phyloP scores from a whole-genome alignment of 2,888 invertebrate species.

The Spodoptera exigua region DNA sequence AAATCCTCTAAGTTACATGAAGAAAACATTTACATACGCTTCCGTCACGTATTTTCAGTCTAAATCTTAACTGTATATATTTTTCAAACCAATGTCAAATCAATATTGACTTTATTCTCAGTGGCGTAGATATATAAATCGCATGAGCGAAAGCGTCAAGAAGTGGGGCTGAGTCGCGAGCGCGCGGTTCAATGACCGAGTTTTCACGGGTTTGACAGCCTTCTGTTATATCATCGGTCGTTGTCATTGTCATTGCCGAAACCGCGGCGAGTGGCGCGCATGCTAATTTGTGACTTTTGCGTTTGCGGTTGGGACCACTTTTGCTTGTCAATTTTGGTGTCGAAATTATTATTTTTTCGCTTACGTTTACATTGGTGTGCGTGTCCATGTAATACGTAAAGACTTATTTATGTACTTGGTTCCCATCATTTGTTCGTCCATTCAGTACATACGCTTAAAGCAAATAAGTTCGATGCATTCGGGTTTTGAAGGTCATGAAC shows the following conservation, averaged over 20 bases:
- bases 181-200: constrained; percentile 88
- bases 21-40: constrained; percentile 64
- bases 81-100: constrained; percentile 59
- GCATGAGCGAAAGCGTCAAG: constrained; percentile 80
- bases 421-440: constrained; percentile 37
- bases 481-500: constrained; percentile 34
- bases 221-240: constrained; percentile 88
- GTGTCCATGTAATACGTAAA: constrained; percentile 56
- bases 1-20: constrained; percentile 51
- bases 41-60: constrained; percentile 70
- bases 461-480: constrained; percentile 31
- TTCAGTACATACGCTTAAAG: constrained; percentile 24
- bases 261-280: constrained; percentile 68
- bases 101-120: constrained; percentile 77
- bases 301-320: constrained; percentile 69
- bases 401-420: constrained; percentile 48
- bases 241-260: constrained; percentile 90
- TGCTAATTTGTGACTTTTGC: constrained; percentile 79
- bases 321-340: constrained; percentile 63
- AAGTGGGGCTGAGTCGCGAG: constrained; percentile 74
- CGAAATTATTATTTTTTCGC: constrained; percentile 58
- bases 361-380: constrained; percentile 51
- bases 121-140: constrained; percentile 78
- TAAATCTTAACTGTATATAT: constrained; percentile 76
- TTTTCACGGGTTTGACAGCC: constrained; percentile 89